Evolutionary conservation across 2,888 invertebrate species (phyloP).

Genomic region (Nomada goodeniana): DNA sequence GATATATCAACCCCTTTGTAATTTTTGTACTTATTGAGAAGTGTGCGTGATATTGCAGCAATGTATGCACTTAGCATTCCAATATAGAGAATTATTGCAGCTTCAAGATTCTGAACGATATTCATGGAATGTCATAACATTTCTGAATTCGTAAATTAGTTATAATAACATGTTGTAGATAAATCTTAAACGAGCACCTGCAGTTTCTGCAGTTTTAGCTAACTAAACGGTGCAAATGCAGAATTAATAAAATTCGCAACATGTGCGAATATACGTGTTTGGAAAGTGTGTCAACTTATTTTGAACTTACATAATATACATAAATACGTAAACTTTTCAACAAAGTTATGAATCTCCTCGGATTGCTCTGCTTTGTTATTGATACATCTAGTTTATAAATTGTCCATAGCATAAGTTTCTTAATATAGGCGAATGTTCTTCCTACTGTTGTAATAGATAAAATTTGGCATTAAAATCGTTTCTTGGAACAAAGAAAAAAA

Average conservation of each 20-base stretch:
- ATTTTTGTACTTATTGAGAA: not conserved
- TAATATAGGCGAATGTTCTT: not conserved
- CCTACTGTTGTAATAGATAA: not conserved
- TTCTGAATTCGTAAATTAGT: conserved; percentile 5
- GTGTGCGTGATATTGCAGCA: not conserved
- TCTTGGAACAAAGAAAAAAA: not conserved
- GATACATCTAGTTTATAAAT: not conserved
- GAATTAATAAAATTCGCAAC: conserved; percentile 23
- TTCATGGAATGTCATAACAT: not conserved
- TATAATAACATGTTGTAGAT: conserved; percentile 13
- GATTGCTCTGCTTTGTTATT: not conserved
- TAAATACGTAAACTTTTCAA: conserved; percentile 9
- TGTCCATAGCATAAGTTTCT: not conserved
- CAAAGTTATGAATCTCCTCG: conserved; percentile 2
- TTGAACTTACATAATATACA: conserved; percentile 6
- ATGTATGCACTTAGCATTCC: conserved; percentile 5
- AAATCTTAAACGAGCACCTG: conserved; percentile 16
- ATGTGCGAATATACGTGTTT: conserved; percentile 30
- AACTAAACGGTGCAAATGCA: conserved; percentile 38
- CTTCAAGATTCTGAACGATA: not conserved
- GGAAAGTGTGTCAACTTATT: conserved; percentile 25
- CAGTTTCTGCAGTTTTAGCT: conserved; percentile 19
- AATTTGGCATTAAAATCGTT: not conserved
- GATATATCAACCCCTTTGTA: not conserved
- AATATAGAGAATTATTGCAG: not conserved